Evolutionary conservation across 2,797 vertebrate species (phyloP), one percentile per base, ranked within the genome.

Genomic region (Paguma larvata): DNA sequence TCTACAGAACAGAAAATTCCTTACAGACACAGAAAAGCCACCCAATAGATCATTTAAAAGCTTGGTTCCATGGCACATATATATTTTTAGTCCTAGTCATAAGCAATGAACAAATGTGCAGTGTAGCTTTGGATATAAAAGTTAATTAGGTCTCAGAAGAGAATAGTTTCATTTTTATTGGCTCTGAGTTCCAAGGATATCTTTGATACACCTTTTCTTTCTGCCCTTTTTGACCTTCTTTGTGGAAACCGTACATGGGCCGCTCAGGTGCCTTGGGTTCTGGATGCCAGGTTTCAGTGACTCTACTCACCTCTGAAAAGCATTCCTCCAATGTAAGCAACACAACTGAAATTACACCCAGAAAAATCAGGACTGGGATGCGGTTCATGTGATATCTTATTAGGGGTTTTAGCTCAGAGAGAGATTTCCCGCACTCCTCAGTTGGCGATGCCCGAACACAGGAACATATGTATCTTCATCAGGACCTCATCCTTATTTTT

Each of bases 61-160:
- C 97, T 89, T 67, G 84, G 83, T 87, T 97, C 85, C 91, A 87
- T 32, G 94, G 97, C 97, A 97, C 89, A 91, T 96, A 70, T 96
- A 92, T 96, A 96, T 97, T 97, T 97, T 98, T 87, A 97, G 97
- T 94, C 94, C 63, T 9, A 3, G 56, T 98, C 96, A 95, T 96
- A 98, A 98, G 98, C 97, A 97, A 95, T 4, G 92, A 94, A 97
- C 94, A 97, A 98, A 98, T 96, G 86, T 38, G 95, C 96, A 92
- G 86, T 44, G 65, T 34, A 87, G 94, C 97, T 98, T 93, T 97
- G 96, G 97, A 98, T 97, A 92, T 96, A 98, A 98, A 98, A 98
- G 95, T 96, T 98, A 98, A 99, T 98, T 98, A 97, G 97, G 97
- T 98, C 98, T 98, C 98, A 97, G 30, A 53, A 98, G 98, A 98